Percentiles rank a stretch among this genome's conserved stretches.
Evolutionary conservation across 2,797 vertebrate genomes (phyloP).

Genomic region (Emydoidea blandingii): DNA sequence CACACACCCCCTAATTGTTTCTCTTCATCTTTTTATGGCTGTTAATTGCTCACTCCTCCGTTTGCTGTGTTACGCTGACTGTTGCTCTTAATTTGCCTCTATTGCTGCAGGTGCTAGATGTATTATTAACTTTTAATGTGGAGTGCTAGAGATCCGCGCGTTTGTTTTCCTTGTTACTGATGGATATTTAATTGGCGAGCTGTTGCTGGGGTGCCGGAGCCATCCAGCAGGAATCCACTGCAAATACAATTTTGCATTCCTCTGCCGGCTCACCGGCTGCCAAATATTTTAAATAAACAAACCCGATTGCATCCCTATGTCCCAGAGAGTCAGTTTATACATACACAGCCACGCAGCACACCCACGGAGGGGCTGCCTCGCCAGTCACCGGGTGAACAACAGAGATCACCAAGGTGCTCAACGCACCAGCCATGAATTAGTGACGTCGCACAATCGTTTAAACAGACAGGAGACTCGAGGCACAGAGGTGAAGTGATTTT

Average conservation of each 20-base stretch:
- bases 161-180: conserved; percentile 68
- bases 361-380: rapidly evolving
- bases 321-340: rapidly evolving
- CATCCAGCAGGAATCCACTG: conserved; percentile 1
- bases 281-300: not conserved
- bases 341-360: rapidly evolving
- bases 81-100: conserved; percentile 74
- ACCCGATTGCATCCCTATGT: rapidly evolving
- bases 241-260: not conserved
- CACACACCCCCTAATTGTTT: conserved; percentile 43
- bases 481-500: not conserved
- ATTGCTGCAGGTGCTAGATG: conserved; percentile 80
- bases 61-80: conserved; percentile 71
- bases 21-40: conserved; percentile 69
- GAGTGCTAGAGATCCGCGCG: conserved; percentile 29
- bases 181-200: conserved; percentile 75
- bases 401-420: not conserved
- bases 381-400: not conserved
- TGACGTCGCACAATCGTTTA: not conserved
- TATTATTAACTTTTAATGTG: conserved; percentile 77
- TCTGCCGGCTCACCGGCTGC: not conserved
- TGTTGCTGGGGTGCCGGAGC: not conserved
- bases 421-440: not conserved
- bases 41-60: conserved; percentile 79
- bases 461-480: not conserved